These are phyloP conservation scores for Reticulitermes lucifugus DNA, from an alignment of 2,888 invertebrate genomes.

Conservation along the genomic window DNA sequence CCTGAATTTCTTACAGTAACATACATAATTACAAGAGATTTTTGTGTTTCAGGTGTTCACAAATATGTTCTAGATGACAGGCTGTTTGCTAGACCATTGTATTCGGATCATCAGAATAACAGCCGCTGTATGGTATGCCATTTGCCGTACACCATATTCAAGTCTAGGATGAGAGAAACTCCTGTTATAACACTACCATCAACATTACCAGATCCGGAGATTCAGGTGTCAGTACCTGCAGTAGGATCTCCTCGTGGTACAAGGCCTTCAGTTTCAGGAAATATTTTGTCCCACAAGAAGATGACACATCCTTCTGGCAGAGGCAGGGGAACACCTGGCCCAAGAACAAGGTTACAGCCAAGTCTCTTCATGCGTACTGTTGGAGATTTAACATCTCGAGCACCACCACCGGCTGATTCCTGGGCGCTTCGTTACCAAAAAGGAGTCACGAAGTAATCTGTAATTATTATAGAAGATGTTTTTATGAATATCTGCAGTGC, in stretches of 20 bases:
- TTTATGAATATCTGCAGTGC: too few relatives aligned
- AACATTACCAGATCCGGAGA: neutral
- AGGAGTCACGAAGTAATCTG: neutral
- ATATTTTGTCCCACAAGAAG: constrained; percentile 24
- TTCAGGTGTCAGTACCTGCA: constrained; percentile 2
- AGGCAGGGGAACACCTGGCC: neutral
- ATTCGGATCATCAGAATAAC: neutral
- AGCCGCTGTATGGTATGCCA: constrained; percentile 15
- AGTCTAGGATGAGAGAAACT: neutral
- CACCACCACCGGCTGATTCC: constrained; percentile 15
- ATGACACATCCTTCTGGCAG: neutral
- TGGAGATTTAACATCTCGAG: neutral
- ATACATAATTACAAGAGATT: neutral
- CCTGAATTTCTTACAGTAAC: too few relatives aligned
- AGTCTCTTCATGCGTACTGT: neutral
- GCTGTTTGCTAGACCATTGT: neutral
- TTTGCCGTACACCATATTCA: neutral
- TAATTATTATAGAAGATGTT: too few relatives aligned
- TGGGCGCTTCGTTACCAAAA: constrained; percentile 34
- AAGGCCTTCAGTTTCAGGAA: neutral
- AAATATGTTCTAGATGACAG: constrained; percentile 27
- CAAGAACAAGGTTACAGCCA: neutral
- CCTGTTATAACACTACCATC: constrained; percentile 8
- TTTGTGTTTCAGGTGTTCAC: constrained; percentile 24
- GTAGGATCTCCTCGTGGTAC: neutral